Percentiles rank a stretch among this genome's conserved stretches.
Conservation (phyloP, 2,888 invertebrate species). For the Osmoderma eremita region DNA sequence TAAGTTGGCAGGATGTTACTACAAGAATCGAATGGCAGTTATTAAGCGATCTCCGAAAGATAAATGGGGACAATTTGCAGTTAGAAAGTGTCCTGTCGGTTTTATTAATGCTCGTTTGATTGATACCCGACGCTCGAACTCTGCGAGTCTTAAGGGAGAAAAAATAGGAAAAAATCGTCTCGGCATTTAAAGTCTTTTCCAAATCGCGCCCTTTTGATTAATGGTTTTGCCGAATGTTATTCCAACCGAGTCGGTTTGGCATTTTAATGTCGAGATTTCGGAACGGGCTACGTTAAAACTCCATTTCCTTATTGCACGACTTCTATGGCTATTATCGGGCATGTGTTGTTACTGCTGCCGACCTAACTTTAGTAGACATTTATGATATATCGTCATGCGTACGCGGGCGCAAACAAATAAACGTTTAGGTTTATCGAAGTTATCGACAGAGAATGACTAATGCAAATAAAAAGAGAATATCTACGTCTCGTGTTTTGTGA, state of each 20-base stretch:
- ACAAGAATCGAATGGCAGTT: constrained; percentile 30
- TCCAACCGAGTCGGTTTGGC: constrained; percentile 38
- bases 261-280: constrained; percentile 30
- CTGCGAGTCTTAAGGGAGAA: constrained; percentile 6
- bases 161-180: constrained; percentile 36
- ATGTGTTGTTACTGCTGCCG: too few relatives aligned
- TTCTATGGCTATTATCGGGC: too few relatives aligned
- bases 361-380: too few relatives aligned
- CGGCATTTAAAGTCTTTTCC: constrained; percentile 44
- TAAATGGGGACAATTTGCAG: constrained; percentile 52
- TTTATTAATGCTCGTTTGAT: constrained; percentile 52
- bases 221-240: constrained; percentile 48
- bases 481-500: too few relatives aligned
- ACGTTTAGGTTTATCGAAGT: too few relatives aligned
- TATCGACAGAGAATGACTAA: too few relatives aligned
- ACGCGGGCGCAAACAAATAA: too few relatives aligned
- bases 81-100: constrained; percentile 50
- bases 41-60: constrained; percentile 41
- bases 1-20: constrained; percentile 13
- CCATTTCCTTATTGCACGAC: constrained; percentile 37
- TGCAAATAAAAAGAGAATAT: too few relatives aligned
- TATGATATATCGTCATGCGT: too few relatives aligned
- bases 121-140: constrained; percentile 42
- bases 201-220: constrained; percentile 50
- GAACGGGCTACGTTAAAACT: constrained; percentile 39